These are phyloP conservation scores for Lophura nycthemera DNA, from an alignment of 2,113 vertebrate species.

Conservation along the genomic window DNA sequence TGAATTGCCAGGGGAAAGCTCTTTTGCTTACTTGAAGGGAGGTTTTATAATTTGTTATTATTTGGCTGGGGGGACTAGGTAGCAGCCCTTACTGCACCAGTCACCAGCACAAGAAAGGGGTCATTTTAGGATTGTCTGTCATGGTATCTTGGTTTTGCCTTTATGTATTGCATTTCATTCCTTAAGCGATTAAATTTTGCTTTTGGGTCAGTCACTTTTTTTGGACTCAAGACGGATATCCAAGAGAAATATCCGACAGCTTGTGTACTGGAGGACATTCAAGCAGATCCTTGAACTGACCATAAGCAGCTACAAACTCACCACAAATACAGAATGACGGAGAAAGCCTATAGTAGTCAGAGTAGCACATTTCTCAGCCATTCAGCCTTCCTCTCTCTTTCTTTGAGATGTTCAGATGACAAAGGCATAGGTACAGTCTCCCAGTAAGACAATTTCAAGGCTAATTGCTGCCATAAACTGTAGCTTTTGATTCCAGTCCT, in stretches of 20 bases:
- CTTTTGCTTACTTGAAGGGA: neutral
- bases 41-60: neutral
- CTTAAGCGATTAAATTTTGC: neutral
- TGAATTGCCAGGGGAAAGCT: neutral
- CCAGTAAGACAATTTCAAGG: neutral
- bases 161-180: neutral
- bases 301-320: neutral
- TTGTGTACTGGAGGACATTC: neutral
- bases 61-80: neutral
- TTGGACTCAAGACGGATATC: neutral
- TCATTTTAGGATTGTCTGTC: neutral
- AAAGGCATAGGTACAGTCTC: neutral
- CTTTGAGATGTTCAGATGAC: neutral
- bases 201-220: neutral
- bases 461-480: conserved; percentile 40
- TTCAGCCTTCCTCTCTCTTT: neutral
- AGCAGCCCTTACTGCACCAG: neutral
- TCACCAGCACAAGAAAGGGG: neutral
- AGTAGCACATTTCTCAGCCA: neutral
- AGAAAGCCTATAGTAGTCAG: neutral
- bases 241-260: neutral
- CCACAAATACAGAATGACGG: neutral
- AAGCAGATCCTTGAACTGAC: neutral
- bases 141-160: neutral
- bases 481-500: conserved; percentile 6